Percentiles rank a stretch among this genome's conserved stretches.
Conservation (phyloP, 2,888 invertebrate genomes). For the Argyresthia goedartella region DNA sequence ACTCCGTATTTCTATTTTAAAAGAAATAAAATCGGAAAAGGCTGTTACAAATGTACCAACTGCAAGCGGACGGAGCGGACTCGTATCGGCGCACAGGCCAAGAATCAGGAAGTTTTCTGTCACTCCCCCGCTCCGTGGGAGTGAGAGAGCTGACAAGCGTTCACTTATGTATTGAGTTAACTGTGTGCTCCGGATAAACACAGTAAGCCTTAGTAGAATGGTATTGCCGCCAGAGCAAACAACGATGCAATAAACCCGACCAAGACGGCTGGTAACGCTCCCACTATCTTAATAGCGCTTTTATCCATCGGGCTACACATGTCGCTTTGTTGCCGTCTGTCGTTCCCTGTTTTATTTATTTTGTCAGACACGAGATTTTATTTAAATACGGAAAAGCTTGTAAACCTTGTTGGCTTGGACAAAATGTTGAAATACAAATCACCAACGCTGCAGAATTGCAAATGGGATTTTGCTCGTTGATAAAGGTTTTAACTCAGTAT, state of each 20-base stretch:
- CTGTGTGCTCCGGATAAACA: constrained; percentile 8
- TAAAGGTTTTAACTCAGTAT: too few relatives aligned
- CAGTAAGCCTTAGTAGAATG: constrained; percentile 12
- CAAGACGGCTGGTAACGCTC: constrained; percentile 38
- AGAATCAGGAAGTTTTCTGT: too few relatives aligned
- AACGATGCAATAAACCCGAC: constrained; percentile 58
- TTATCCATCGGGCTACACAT: constrained; percentile 41
- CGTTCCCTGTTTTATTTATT: background rate
- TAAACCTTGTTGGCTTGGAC: background rate
- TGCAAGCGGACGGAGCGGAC: too few relatives aligned
- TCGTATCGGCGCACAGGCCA: too few relatives aligned
- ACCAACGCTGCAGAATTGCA: background rate
- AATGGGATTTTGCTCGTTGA: too few relatives aligned
- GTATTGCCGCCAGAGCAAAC: constrained; percentile 54
- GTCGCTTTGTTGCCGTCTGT: constrained; percentile 34
- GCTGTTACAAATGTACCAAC: background rate
- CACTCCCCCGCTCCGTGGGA: too few relatives aligned
- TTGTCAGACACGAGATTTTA: background rate
- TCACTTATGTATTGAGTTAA: background rate
- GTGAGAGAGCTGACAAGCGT: too few relatives aligned
- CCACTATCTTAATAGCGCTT: constrained; percentile 44
- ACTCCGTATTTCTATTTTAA: background rate
- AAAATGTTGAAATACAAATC: background rate
- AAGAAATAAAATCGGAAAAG: constrained; percentile 5
- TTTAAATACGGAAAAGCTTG: background rate